Evolutionary conservation across 2,797 vertebrate genomes (phyloP).

Genomic region (Orestias chungarensis): DNA sequence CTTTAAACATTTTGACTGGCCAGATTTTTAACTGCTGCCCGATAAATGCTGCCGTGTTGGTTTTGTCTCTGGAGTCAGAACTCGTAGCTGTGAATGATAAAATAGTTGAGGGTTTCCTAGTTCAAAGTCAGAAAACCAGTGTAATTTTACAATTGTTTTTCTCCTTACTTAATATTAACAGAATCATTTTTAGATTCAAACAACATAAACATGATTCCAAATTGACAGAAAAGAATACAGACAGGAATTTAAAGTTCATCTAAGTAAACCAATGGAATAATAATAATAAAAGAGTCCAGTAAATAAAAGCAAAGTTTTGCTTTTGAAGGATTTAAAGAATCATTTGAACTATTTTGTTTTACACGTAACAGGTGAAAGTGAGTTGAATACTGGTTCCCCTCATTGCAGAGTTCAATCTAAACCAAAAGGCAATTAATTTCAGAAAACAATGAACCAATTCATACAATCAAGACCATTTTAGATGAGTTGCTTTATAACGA

Average conservation of each 20-base stretch:
- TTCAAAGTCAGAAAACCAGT: neutral
- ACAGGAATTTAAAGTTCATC: neutral
- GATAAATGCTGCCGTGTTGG: neutral
- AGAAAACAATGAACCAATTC: slow-evolving; percentile 7
- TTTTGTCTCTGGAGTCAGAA: slow-evolving; percentile 1
- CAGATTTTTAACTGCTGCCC: neutral
- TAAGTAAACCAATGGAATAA: neutral
- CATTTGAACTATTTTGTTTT: neutral
- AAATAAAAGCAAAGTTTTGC: neutral
- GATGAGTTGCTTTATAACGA: neutral
- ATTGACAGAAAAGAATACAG: no score
- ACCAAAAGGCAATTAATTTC: neutral
- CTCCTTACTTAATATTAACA: neutral
- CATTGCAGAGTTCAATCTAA: neutral
- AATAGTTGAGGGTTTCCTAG: neutral
- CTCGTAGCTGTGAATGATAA: neutral
- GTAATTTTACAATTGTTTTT: neutral
- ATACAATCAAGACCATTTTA: neutral
- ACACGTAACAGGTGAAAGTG: neutral
- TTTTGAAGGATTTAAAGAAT: neutral
- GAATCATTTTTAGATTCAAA: neutral
- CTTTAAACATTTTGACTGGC: neutral
- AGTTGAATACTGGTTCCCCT: neutral
- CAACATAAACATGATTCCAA: neutral
- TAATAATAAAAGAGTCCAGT: neutral